A percentile compares a stretch with the other conserved stretches of the same genome.
phyloP scores from a whole-genome alignment of 2,797 vertebrate genomes.

The Fundulus diaphanus region DNA sequence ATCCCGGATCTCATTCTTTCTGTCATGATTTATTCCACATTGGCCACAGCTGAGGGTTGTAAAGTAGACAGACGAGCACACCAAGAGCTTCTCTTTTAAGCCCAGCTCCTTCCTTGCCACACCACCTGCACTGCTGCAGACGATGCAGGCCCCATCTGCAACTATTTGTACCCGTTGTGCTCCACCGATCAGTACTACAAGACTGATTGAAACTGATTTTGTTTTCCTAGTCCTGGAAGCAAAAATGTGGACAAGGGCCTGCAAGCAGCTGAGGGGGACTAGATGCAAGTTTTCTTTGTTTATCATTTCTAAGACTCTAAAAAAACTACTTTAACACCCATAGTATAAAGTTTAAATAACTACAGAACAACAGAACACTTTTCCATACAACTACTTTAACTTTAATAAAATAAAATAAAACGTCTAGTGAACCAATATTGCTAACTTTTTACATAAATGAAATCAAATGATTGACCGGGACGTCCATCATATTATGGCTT shows the following conservation, averaged over 20 bases:
- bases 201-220: neutral
- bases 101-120: neutral
- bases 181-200: neutral
- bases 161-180: neutral
- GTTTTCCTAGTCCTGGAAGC: neutral
- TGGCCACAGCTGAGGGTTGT: neutral
- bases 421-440: neutral
- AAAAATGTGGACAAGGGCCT: neutral
- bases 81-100: neutral
- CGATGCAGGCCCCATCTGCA: neutral
- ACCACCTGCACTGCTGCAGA: neutral
- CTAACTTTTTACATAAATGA: neutral
- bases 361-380: neutral
- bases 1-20: neutral
- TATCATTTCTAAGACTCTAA: neutral
- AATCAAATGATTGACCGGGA: neutral
- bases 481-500: constrained; percentile 9
- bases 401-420: neutral
- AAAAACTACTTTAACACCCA: neutral
- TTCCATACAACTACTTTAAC: neutral
- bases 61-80: neutral
- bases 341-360: neutral
- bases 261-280: neutral
- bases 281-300: neutral
- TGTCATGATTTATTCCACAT: neutral